These are phyloP conservation scores for Brienomyrus longianalis DNA, from an alignment of 2,113 vertebrate species.

Conservation along the genomic window DNA sequence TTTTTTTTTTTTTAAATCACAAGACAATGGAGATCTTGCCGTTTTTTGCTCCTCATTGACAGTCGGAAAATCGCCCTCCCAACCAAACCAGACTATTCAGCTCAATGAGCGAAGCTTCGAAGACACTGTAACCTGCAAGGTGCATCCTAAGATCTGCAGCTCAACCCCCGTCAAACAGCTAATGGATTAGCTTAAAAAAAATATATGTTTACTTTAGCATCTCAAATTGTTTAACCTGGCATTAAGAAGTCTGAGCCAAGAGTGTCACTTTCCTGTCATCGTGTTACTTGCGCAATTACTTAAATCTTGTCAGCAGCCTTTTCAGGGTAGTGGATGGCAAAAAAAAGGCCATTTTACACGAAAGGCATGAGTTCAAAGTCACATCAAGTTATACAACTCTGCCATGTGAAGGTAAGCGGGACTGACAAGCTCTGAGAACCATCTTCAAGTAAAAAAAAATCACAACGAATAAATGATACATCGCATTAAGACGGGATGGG, in stretches of 20 bases:
- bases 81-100: background rate
- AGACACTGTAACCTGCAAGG: background rate
- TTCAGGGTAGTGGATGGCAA: background rate
- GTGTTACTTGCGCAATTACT: background rate
- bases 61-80: background rate
- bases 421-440: background rate
- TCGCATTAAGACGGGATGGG: background rate
- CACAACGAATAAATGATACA: background rate
- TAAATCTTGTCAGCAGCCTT: background rate
- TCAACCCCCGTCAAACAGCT: background rate
- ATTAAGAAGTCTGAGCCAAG: background rate
- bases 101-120: background rate
- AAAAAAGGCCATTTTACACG: background rate
- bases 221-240: background rate
- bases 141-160: background rate
- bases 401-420: background rate
- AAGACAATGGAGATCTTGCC: background rate
- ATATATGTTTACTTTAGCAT: background rate
- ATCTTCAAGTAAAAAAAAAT: background rate
- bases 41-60: background rate
- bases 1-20: background rate
- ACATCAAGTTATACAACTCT: background rate
- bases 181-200: background rate
- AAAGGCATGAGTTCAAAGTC: background rate
- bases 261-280: background rate